These are phyloP conservation scores for Siniperca chuatsi DNA, from an alignment of 2,113 vertebrate genomes.

Conservation along the genomic window DNA sequence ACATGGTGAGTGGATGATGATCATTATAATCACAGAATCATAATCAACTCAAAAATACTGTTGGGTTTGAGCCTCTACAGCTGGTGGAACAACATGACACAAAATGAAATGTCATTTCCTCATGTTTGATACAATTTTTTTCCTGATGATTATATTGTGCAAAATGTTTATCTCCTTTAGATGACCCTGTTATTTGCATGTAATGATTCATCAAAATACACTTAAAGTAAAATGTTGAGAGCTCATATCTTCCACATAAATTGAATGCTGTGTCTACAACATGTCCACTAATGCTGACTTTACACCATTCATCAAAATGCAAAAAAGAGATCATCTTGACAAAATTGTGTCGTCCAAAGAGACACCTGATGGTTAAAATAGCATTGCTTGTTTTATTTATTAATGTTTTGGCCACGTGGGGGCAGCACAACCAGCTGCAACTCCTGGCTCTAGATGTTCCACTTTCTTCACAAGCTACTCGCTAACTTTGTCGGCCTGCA, in stretches of 20 bases:
- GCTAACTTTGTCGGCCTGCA: neutral
- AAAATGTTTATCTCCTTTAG: slow-evolving; percentile 7
- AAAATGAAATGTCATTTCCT: neutral
- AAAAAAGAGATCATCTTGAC: neutral
- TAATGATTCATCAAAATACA: neutral
- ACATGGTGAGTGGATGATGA: slow-evolving; percentile 20
- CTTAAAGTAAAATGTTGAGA: neutral
- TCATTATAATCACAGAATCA: slow-evolving; percentile 24
- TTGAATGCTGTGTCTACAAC: neutral
- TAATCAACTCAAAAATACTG: slow-evolving; percentile 2
- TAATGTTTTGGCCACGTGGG: too few relatives aligned
- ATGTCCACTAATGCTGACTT: neutral
- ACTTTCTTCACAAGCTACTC: neutral
- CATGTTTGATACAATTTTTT: neutral
- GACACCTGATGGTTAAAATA: neutral
- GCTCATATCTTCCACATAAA: neutral
- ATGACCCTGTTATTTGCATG: neutral
- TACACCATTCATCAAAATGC: neutral
- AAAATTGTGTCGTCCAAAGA: neutral
- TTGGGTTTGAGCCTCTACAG: neutral
- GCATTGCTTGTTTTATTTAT: neutral
- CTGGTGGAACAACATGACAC: neutral
- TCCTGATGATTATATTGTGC: neutral
- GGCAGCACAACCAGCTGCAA: neutral
- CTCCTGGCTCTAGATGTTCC: neutral